A percentile compares a stretch with the other conserved stretches of the same genome.
Conservation (phyloP, 2,888 invertebrate species). For the Thumatha senex region DNA sequence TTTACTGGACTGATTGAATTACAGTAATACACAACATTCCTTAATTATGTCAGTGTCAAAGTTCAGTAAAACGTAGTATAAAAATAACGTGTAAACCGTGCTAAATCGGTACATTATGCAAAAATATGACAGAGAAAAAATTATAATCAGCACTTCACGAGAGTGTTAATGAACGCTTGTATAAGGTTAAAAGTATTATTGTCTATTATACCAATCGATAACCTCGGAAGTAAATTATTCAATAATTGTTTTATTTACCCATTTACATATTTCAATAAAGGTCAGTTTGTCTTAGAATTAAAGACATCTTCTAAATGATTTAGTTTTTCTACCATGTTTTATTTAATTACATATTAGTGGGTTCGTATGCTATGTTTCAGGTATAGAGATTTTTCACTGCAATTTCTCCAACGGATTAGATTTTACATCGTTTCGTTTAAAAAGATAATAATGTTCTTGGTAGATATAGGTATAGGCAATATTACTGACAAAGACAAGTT, state of each 20-base stretch:
- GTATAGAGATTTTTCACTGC: no score
- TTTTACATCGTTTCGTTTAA: no score
- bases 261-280: conserved; percentile 12
- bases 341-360: no score
- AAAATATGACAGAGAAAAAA: no score
- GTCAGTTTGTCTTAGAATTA: conserved; percentile 2
- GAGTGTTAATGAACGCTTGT: conserved; percentile 2
- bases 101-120: background rate
- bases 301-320: background rate
- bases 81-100: background rate
- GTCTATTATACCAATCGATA: conserved; percentile 13
- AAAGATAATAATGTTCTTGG: no score
- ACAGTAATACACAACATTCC: no score
- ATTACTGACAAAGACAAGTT: no score
- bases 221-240: conserved; percentile 22
- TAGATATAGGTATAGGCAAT: no score
- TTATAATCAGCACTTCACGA: background rate
- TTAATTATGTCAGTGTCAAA: background rate
- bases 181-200: conserved; percentile 13
- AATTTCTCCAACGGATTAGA: no score
- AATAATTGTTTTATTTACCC: conserved; percentile 15
- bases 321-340: no score
- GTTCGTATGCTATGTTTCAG: no score
- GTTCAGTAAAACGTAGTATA: background rate
- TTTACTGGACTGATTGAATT: no score